Conservation (phyloP, 2,113 vertebrate species). For the Camelus bactrianus region DNA sequence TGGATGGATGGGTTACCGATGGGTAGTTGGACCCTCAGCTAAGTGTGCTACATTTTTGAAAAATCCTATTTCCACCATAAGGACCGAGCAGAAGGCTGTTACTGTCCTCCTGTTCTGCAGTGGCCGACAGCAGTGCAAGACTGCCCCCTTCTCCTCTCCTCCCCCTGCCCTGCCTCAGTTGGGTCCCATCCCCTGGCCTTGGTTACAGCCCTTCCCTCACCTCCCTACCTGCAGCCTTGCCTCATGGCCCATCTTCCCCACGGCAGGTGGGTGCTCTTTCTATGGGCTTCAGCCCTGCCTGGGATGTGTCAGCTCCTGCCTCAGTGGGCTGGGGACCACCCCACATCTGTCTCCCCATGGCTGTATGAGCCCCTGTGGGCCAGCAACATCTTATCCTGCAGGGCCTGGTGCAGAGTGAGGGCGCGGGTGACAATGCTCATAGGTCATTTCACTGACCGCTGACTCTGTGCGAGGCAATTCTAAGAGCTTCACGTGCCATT, state of each 20-base stretch:
- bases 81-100: neutral
- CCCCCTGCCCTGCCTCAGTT: neutral
- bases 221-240: neutral
- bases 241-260: neutral
- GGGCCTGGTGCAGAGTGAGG: neutral
- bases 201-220: neutral
- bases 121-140: accelerated
- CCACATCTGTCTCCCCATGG: neutral
- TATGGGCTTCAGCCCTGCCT: neutral
- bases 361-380: neutral
- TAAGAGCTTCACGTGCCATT: neutral
- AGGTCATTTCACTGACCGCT: neutral
- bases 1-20: neutral
- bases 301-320: no score
- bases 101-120: no score
- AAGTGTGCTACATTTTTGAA: neutral
- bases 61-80: neutral
- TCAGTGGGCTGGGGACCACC: neutral
- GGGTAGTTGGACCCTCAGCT: neutral
- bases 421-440: neutral
- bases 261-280: neutral
- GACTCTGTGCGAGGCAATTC: neutral
- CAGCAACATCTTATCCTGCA: no score
- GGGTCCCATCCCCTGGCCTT: neutral
- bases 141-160: neutral